Base-by-base conservation (phyloP, 2,797 vertebrate genomes). In the Oreortyx pictus region DNA sequence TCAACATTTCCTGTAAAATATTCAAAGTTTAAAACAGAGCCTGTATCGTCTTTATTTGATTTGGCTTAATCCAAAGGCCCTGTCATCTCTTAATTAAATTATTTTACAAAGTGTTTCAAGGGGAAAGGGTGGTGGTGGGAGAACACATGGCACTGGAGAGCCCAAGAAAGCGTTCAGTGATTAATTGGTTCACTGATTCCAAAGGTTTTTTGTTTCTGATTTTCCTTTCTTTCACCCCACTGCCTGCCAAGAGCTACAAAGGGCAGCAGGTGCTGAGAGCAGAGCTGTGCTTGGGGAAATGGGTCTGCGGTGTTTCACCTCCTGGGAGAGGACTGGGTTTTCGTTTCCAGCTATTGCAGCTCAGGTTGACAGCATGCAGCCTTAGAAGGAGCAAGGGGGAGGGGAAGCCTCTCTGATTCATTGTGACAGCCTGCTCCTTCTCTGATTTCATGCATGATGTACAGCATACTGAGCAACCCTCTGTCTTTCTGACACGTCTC, bases 301-400 rank as follows among this genome's bases (percentile, higher is more conserved):
- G 1, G 1, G 22, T 76, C 29, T 0, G 1, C 0, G 2, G 20
- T 15, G 6, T 18, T 86, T 57, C 23, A 54, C 7, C 6, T 49
- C 60, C 3, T 14, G 35, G 25, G 35, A 71, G 39, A 77, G 7
- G 24, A 47, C 44, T 85, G 3, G 0, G 0, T 16, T 92, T 82
- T n/a, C 0, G 0, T 52, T 83, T 89, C 47, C 62, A 80, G 33
- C 31, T 87, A 85, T 52, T 76, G 47, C 37, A 49, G 33, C 27
- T 70, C 41, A 74, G 31, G 24, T 41, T 0, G 0, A 23, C 65
- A 61, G 20, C 23, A 19, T 35, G 25, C 17, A 81, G 62, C 17
- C 37, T 31, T 22, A 44, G 29, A 37, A 80, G 12, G 11, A 27
- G 20, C 4, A 59, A 23, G 22, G 8, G 43, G 24, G 18, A 77